Evolutionary conservation across 1,140 invertebrate species (phyloP), one percentile per base, ranked within the genome.

Genomic region (Calliopsis andreniformis): DNA sequence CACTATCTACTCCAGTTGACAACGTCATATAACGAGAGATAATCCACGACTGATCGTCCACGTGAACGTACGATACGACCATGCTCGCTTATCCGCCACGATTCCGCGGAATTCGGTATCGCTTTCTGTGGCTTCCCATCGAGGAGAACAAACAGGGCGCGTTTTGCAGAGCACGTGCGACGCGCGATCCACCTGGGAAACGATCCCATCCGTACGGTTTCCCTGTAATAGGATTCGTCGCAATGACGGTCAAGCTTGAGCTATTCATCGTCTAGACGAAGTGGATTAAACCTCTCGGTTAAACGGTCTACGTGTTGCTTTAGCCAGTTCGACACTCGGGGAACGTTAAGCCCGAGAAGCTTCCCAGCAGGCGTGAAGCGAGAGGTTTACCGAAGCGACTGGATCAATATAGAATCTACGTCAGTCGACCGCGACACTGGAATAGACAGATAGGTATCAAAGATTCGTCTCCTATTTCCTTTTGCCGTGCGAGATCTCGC

Each of bases 161-260:
- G 35, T 10, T 39, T 39, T 39, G 10, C 35, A 39, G 42, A 20
- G n/a, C 47, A 59, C 53, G 47, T 32, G 8, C 23, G 35, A 10
- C 6, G 5, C 32, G 6, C 63, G 45, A 16, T 1, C 10, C 32
- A 32, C 25, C 35, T 25, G 42, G 10, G 7, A 81, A 81, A 81
- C 66, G 35, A 59, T 76, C 43, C 62, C 18, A 68, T 6, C 51
- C 20, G 18, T 84, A 87, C 42, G 86, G 86, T 80, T 86, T 87
- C 86, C 20, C 76, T 71, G 67, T 87, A 87, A 86, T 76, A 49
- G 79, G 82, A 87, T 87, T 85, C 72, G 62, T 61, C 61, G 42
- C 49, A 83, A 72, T 35, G 53, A 62, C 59, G 71, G 35, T 66
- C 58, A 58, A 76, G 51, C 64, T 79, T 58, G 58, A 62, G 66